phyloP scores from a whole-genome alignment of 2,113 vertebrate species.

The Cryptotis parvus region DNA sequence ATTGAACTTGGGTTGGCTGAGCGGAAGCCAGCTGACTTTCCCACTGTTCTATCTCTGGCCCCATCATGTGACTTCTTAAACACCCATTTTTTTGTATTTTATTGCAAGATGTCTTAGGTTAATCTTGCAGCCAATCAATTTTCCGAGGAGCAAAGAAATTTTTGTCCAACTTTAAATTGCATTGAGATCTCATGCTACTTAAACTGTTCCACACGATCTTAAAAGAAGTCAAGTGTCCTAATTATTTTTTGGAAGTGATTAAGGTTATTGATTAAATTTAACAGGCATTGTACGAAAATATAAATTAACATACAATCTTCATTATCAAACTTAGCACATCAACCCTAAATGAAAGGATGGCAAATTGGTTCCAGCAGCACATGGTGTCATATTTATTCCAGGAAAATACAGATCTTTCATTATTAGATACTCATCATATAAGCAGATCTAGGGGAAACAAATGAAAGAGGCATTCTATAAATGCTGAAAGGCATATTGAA shows the following conservation, averaged over 20 bases:
- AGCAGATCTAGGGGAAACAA: neutral
- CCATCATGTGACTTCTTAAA: no score
- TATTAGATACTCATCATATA: no score
- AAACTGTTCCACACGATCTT: neutral
- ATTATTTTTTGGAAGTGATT: conserved; percentile 28
- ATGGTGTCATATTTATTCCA: no score
- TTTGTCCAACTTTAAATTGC: neutral
- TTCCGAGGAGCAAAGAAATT: neutral
- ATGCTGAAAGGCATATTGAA: neutral
- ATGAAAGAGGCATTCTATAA: neutral
- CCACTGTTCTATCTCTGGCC: no score
- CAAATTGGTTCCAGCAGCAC: no score
- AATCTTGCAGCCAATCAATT: neutral
- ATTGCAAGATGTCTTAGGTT: no score
- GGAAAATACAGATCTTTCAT: no score
- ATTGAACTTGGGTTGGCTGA: no score
- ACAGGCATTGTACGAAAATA: neutral
- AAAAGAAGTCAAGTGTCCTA: neutral
- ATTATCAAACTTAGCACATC: no score
- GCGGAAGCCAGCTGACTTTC: no score
- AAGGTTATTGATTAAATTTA: neutral
- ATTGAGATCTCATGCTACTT: neutral
- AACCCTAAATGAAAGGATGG: no score
- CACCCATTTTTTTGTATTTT: no score
- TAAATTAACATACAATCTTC: neutral